Percentiles rank a stretch among this genome's conserved stretches.
phyloP scores from a whole-genome alignment of 2,797 vertebrate species.

The Myripristis jacobus region DNA sequence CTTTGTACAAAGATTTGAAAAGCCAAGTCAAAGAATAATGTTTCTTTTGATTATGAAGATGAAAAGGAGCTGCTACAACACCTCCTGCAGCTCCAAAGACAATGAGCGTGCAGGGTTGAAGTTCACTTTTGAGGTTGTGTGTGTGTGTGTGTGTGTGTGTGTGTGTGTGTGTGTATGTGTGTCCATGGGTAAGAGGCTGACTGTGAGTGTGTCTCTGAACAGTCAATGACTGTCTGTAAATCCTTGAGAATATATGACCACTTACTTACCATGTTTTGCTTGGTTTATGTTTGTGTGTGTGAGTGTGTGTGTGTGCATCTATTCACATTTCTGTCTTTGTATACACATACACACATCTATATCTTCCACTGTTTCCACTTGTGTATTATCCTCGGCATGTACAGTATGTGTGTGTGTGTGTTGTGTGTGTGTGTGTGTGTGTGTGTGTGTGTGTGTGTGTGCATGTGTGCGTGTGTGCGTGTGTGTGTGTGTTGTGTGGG shows the following conservation, averaged over 20 bases:
- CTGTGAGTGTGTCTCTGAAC: conserved; percentile 49
- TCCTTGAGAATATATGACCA: conserved; percentile 18
- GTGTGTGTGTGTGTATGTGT: conserved; percentile 24
- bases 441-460: conserved; percentile 19
- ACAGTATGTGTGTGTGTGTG: no score
- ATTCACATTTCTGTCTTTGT: conserved; percentile 3
- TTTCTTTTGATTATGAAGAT: conserved; percentile 61
- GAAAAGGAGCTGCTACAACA: conserved; percentile 47
- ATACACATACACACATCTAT: conserved; percentile 35
- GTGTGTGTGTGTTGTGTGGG: conserved; percentile 33
- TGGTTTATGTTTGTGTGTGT: conserved; percentile 17
- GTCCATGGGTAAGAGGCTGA: conserved; percentile 7
- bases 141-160: conserved; percentile 12
- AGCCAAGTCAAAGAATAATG: conserved; percentile 48
- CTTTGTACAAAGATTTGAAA: conserved; percentile 55
- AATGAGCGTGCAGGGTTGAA: conserved; percentile 27
- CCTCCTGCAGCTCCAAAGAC: conserved; percentile 44
- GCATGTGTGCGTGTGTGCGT: conserved; percentile 42
- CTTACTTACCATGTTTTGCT: conserved; percentile 15
- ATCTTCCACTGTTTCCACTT: conserved; percentile 19
- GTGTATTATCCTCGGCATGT: conserved; percentile 35
- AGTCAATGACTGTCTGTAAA: conserved; percentile 15
- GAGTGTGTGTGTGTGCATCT: conserved; percentile 10
- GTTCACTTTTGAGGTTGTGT: conserved; percentile 28
- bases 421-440: conserved; percentile 17